Evolutionary conservation across 2,888 invertebrate species (phyloP), one percentile per base, ranked within the genome.

Genomic region (Drosophila affinis): DNA sequence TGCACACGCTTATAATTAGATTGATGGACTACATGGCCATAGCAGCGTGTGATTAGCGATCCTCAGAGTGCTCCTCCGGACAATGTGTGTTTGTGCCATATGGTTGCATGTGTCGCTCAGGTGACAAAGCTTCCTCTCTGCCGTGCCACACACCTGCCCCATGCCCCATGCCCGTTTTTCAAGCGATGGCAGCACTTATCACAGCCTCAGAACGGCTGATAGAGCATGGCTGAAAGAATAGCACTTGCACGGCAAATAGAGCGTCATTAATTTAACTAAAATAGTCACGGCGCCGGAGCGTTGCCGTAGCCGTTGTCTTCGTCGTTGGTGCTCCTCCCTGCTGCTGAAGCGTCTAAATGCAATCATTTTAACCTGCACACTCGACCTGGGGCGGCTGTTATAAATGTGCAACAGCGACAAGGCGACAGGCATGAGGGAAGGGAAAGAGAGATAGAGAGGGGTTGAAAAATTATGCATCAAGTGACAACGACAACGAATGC

Each of bases 241-340:
- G 58, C 77, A 79, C 81, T 81, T 59, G 71, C 75, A 75, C 57
- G 72, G 75, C 73, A 87, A 83, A 83, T 83, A 84, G 82, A 78
- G 81, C 81, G 70, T 84, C 82, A 83, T 83, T 83, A 83, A 83
- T 87, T 81, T 75, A 81, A 87, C 81, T 87, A 84, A 83, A 83
- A 84, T 87, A 84, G 87, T 82, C 85, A 72, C 68, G 58, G 69
- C 59, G 64, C 9, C 47, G 39, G 52, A 52, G 48, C 32, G 3
- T 27, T 10, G 17, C 17, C n/a, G 24, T 51, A 27, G 57, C 56
- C 29, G 65, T 72, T 58, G 72, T 60, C 61, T 60, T 68, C 56
- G 62, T 65, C 21, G 57, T 62, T 56, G 45, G 32, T 64, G 18
- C 27, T 45, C 58, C 21, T 57, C 64, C 44, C 9, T 55, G 29